These are phyloP conservation scores for Camponotus floridanus DNA, from an alignment of 1,140 invertebrate genomes.

Conservation along the genomic window DNA sequence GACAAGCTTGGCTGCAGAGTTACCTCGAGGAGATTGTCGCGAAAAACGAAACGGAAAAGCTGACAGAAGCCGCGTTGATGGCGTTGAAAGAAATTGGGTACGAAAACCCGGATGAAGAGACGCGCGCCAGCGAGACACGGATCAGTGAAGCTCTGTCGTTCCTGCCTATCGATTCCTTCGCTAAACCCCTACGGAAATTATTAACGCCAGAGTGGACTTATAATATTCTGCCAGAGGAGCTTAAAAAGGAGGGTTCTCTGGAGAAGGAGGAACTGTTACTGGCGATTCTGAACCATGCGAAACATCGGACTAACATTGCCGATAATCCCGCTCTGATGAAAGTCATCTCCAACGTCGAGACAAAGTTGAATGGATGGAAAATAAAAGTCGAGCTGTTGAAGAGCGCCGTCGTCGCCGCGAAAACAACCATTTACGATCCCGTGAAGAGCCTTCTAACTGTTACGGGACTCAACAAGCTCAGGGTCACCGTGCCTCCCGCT, in stretches of 20 bases:
- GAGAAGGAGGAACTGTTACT: conserved; percentile 22
- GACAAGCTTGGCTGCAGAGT: background rate
- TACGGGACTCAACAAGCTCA: conserved; percentile 1
- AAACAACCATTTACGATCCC: conserved; percentile 41
- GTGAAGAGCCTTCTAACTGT: conserved; percentile 14
- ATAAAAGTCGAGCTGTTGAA: background rate
- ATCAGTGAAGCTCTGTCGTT: conserved; percentile 1
- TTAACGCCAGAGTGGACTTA: conserved; percentile 48
- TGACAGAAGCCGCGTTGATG: conserved; percentile 28
- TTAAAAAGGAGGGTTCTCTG: background rate
- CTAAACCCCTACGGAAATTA: conserved; percentile 37
- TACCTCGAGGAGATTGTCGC: conserved; percentile 19
- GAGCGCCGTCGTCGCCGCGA: background rate
- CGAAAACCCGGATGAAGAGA: background rate
- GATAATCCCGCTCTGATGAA: background rate
- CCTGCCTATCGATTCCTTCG: conserved; percentile 8
- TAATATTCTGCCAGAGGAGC: conserved; percentile 15
- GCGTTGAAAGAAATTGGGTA: conserved; percentile 10
- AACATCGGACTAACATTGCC: background rate
- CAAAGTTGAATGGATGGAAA: conserved; percentile 3
- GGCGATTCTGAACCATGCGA: conserved; percentile 12
- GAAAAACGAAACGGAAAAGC: background rate
- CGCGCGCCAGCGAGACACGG: background rate
- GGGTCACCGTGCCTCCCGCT: background rate
- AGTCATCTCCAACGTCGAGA: conserved; percentile 26